These are phyloP conservation scores for Pogonomyrmex barbatus DNA, from an alignment of 1,140 invertebrate species.

Conservation along the genomic window DNA sequence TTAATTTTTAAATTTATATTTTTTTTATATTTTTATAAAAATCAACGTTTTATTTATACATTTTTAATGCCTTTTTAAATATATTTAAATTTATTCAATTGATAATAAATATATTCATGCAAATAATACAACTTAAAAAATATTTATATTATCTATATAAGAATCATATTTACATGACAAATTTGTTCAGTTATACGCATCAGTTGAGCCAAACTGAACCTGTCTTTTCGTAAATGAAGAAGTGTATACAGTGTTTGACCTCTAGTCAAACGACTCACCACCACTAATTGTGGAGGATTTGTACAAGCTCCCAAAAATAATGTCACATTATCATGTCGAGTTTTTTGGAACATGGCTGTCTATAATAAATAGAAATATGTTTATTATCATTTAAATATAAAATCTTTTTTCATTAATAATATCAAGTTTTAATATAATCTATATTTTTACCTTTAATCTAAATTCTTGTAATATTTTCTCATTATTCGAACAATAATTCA, in stretches of 20 bases:
- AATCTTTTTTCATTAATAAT: constrained; percentile 16
- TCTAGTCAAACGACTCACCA: constrained; percentile 98
- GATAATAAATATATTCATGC: neutral
- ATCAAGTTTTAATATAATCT: neutral
- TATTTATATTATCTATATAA: neutral
- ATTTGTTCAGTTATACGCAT: constrained; percentile 98
- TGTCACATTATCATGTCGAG: constrained; percentile 99
- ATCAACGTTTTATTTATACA: neutral
- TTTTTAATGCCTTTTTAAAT: constrained; percentile 22
- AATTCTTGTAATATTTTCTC: constrained; percentile 97
- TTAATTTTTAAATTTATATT: neutral
- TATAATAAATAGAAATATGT: constrained; percentile 79
- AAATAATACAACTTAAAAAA: neutral
- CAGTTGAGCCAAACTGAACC: constrained; percentile 98
- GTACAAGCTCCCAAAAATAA: constrained; percentile 99
- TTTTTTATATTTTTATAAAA: neutral
- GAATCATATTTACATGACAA: constrained; percentile 91
- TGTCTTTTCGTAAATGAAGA: constrained; percentile 96
- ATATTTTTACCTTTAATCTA: constrained; percentile 92
- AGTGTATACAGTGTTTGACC: constrained; percentile 97
- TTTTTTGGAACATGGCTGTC: constrained; percentile 98
- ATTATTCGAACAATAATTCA: constrained; percentile 95
- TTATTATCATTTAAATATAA: neutral
- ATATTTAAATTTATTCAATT: constrained; percentile 11
- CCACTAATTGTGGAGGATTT: constrained; percentile 98